phyloP scores from a whole-genome alignment of 2,888 invertebrate species.

The Mythimna ferrago region DNA sequence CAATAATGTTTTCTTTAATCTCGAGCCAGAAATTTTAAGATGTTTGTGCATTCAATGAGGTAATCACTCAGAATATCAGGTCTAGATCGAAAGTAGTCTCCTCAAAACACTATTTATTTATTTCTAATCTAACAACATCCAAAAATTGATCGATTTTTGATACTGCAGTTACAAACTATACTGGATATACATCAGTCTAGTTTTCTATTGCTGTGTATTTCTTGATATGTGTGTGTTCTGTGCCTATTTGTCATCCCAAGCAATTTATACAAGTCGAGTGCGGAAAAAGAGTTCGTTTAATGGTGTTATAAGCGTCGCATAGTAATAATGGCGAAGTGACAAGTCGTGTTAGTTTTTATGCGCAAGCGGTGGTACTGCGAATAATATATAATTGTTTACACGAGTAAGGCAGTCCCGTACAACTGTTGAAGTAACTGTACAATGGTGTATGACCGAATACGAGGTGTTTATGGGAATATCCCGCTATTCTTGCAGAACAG shows the following conservation, averaged over 20 bases:
- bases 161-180: not conserved
- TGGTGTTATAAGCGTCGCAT: conserved; percentile 51
- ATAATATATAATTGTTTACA: conserved; percentile 51
- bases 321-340: conserved; percentile 44
- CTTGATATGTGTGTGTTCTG: not conserved
- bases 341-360: conserved; percentile 53
- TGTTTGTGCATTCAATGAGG: conserved; percentile 1
- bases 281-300: conserved; percentile 47
- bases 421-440: conserved; percentile 58
- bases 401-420: conserved; percentile 50
- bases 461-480: conserved; percentile 33
- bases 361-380: conserved; percentile 44
- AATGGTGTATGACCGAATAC: conserved; percentile 45
- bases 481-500: conserved; percentile 30
- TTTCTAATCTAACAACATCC: not conserved
- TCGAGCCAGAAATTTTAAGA: conserved; percentile 32
- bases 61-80: conserved; percentile 7
- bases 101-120: not conserved
- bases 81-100: not conserved
- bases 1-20: conserved; percentile 6
- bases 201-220: not conserved
- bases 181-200: not conserved
- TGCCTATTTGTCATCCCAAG: conserved; percentile 17
- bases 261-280: conserved; percentile 20
- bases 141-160: not conserved